Evolutionary conservation across 2,888 invertebrate species (phyloP), one percentile per base, ranked within the genome.

Genomic region (Sclerodermus sp.): DNA sequence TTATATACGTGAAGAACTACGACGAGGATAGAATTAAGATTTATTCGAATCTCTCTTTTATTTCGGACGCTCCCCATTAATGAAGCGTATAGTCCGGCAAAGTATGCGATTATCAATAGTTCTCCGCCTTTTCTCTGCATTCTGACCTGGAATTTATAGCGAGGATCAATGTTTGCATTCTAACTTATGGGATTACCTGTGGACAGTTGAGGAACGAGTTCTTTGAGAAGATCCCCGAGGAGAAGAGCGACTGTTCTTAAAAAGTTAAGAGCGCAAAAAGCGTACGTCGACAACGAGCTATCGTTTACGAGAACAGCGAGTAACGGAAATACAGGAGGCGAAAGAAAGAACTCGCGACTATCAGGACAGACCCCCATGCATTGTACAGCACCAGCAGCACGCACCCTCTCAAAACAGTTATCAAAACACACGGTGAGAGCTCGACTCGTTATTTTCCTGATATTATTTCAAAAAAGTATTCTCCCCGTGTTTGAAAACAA

Each of bases 401-500:
- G 55, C 72, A 74, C 42, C 71, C 64, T 50, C 66, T 68, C 54
- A 73, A 52, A 51, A 67, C 66, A 66, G 68, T 73, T 63, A 71
- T 56, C 63, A 73, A 66, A n/a, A n/a, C n/a, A n/a, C 58, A 73
- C 62, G 52, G 73, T 45, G 57, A 69, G 52, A 60, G 64, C 68
- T 48, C 71, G 73, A 51, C 67, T 73, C 60, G 65, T 66, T 70
- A 74, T 61, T 61, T 74, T 63, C 76, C 74, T 75, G 76, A 76
- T 76, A 75, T 74, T 75, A 71, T 62, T 71, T 75, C 68, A 74
- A 71, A 64, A 63, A 58, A 59, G 45, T 72, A 76, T 73, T 70
- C 73, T 71, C 73, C 64, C 72, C 75, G 74, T 74, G 60, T 70
- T 72, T 71, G 62, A 70, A 73, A 71, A 73, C 63, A 70, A 66